These are phyloP conservation scores for Drosophila formosana DNA, from an alignment of 2,888 invertebrate species.

Conservation along the genomic window DNA sequence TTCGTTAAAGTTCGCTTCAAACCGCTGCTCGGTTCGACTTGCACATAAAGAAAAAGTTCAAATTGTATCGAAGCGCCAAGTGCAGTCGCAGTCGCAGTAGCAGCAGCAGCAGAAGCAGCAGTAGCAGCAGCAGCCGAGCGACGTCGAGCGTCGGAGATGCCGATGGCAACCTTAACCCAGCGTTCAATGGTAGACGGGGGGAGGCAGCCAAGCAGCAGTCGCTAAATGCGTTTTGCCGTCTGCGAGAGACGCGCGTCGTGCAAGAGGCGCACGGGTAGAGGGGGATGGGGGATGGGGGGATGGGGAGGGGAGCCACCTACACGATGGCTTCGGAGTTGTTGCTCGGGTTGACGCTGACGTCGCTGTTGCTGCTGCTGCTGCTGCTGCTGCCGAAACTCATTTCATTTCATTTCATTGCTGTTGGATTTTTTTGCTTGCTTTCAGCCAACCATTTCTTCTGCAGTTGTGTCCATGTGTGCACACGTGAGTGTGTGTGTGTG, in stretches of 20 bases:
- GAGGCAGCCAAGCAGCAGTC: slow-evolving; percentile 20
- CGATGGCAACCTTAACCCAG: slow-evolving; percentile 64
- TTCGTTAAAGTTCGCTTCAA: slow-evolving; percentile 35
- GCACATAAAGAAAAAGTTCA: slow-evolving; percentile 76
- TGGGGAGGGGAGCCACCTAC: slow-evolving; percentile 48
- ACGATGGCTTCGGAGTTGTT: slow-evolving; percentile 49
- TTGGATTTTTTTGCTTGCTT: slow-evolving; percentile 51
- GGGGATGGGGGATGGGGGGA: slow-evolving; percentile 18
- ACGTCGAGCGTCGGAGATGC: slow-evolving; percentile 21
- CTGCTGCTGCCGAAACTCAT: slow-evolving; percentile 58
- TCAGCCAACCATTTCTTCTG: slow-evolving; percentile 66
- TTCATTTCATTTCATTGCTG: slow-evolving; percentile 64
- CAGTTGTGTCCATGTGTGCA: slow-evolving; percentile 50
- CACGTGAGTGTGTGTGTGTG: slow-evolving; percentile 5
- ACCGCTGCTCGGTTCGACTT: slow-evolving; percentile 22
- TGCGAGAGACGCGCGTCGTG: slow-evolving; percentile 46
- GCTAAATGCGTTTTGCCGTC: slow-evolving; percentile 53
- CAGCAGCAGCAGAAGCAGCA: slow-evolving; percentile 1
- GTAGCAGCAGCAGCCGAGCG: slow-evolving; percentile 36
- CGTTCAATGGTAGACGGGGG: slow-evolving; percentile 33
- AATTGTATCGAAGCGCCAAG: slow-evolving; percentile 73
- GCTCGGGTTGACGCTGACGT: slow-evolving; percentile 45
- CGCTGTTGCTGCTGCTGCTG: slow-evolving; percentile 10
- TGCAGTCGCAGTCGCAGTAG: slow-evolving; percentile 54
- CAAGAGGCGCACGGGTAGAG: slow-evolving; percentile 47